A percentile compares a stretch with the other conserved stretches of the same genome.
Evolutionary conservation across 2,113 vertebrate genomes (phyloP).

Genomic region (Gymnocephalus cernua): DNA sequence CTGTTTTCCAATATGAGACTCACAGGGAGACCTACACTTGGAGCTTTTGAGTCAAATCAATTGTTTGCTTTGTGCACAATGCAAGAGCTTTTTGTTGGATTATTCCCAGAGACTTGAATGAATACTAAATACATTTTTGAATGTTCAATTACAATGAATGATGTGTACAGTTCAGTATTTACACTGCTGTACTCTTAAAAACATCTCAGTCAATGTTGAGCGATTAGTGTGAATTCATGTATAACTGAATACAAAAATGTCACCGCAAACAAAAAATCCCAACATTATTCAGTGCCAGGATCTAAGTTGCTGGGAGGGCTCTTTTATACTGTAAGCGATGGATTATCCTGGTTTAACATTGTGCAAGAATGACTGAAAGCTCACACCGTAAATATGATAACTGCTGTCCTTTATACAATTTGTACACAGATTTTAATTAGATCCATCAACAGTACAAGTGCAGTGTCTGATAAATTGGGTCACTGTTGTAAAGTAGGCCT

Average conservation of each 20-base stretch:
- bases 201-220: not conserved
- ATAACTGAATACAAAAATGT: constrained; percentile 10
- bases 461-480: constrained; percentile 77
- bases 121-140: constrained; percentile 40
- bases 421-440: constrained; percentile 78
- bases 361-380: constrained; percentile 51
- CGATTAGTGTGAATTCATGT: constrained; percentile 3
- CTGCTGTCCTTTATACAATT: constrained; percentile 66
- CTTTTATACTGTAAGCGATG: constrained; percentile 23
- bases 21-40: constrained; percentile 34
- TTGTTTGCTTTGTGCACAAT: constrained; percentile 51
- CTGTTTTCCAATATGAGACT: constrained; percentile 53
- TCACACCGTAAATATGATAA: constrained; percentile 73
- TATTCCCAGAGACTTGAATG: constrained; percentile 31
- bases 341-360: constrained; percentile 68
- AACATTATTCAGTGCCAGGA: constrained; percentile 22
- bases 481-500: constrained; percentile 71
- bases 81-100: constrained; percentile 53
- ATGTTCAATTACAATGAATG: constrained; percentile 12
- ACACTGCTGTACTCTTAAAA: not conserved
- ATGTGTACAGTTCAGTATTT: constrained; percentile 21
- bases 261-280: not conserved
- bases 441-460: constrained; percentile 71
- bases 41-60: constrained; percentile 52
- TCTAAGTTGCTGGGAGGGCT: constrained; percentile 37